Evolutionary conservation across 2,113 vertebrate species (phyloP), one percentile per base, ranked within the genome.

Genomic region (Sclerurus mexicanus): DNA sequence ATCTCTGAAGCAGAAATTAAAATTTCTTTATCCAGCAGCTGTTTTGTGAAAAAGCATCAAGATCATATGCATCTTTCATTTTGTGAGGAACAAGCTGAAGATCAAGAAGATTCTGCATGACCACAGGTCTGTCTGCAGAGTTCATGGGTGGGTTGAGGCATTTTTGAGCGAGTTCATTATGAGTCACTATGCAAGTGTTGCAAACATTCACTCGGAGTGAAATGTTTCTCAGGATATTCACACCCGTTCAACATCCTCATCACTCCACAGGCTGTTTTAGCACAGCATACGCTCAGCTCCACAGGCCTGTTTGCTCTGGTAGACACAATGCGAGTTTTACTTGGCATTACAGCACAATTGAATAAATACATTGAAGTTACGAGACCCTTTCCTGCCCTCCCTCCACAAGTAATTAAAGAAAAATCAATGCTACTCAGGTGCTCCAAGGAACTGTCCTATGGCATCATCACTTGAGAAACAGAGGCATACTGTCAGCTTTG

Each of bases 211-310:
- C 52, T 59, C 5, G 1, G 6, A 79, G 44, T 66, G 37, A 81
- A 85, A 50, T 9, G 27, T 25, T 42, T 87, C n/a, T 64, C 40
- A 20, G 77, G 58, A 27, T 68, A 66, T 46, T 85, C 53, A 87
- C 42, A 91, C 23, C n/a, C 3, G 0, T 77, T 71, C 42, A 71
- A 39, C 31, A 62, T 35, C 85, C 60, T 64, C 0, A 0, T 20
- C 46, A 42, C 33, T 77, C 66, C 53, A 33, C 39, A 50, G 64
- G 62, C 84, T 82, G 75, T 30, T 90, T 6, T 63, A 89, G 62
- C n/a, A 24, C 35, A 55, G 35, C 60, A 21, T 2, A 72, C 1
- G 0, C 40, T 85, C 85, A 77, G 6, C 50, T 88, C 60, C 0
- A 0, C 56, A 50, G 52, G 64, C 40, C 50, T 78, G 30, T 40